phyloP scores from a whole-genome alignment of 2,888 invertebrate genomes.

The Amphipoea lucens region DNA sequence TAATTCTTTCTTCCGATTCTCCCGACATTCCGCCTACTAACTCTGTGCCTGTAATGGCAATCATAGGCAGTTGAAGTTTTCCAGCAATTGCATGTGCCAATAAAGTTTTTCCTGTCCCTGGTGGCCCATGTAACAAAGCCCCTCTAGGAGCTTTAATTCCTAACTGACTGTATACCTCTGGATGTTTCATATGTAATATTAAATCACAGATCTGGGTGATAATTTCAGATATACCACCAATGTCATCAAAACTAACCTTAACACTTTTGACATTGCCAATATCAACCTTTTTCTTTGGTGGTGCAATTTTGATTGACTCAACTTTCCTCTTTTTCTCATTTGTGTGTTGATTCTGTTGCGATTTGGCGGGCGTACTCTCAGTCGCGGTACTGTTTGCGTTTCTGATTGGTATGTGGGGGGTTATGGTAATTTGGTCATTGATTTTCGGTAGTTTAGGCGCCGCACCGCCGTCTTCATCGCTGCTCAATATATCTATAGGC shows the following conservation, averaged over 20 bases:
- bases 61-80: slow-evolving; percentile 95
- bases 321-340: slow-evolving; percentile 84
- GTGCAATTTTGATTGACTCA: slow-evolving; percentile 74
- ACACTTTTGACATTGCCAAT: slow-evolving; percentile 81
- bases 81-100: slow-evolving; percentile 96
- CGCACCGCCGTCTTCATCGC: slow-evolving; percentile 84
- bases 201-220: slow-evolving; percentile 93
- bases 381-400: slow-evolving; percentile 75
- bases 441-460: slow-evolving; percentile 88
- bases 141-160: slow-evolving; percentile 97
- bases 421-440: slow-evolving; percentile 88
- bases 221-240: slow-evolving; percentile 95
- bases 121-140: slow-evolving; percentile 98
- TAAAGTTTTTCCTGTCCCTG: slow-evolving; percentile 97
- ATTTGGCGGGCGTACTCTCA: slow-evolving; percentile 72
- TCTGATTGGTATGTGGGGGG: slow-evolving; percentile 83
- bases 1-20: slow-evolving; percentile 97
- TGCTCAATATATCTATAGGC: slow-evolving; percentile 87
- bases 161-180: slow-evolving; percentile 95
- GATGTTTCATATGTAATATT: slow-evolving; percentile 96
- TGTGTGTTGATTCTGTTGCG: slow-evolving; percentile 75
- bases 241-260: slow-evolving; percentile 92
- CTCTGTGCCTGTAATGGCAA: slow-evolving; percentile 97
- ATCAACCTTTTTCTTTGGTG: slow-evolving; percentile 81
- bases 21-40: slow-evolving; percentile 98